Evolutionary conservation across 2,113 vertebrate species (phyloP), one percentile per base, ranked within the genome.

Genomic region (Vulpes lagopus): DNA sequence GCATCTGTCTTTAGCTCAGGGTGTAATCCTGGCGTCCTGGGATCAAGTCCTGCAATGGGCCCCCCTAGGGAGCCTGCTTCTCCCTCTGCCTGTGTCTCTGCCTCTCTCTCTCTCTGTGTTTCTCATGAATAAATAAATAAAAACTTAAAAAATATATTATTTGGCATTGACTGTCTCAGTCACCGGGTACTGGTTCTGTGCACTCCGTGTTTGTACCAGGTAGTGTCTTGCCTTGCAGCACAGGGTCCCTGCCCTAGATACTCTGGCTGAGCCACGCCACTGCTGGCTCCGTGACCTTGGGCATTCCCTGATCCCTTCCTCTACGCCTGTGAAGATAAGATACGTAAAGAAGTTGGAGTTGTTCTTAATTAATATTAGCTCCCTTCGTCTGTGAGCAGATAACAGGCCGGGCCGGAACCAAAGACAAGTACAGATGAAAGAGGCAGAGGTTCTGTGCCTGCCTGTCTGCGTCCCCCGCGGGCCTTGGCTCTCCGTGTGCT

Each of bases 391-490:
- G 7, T 3, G 1, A 53, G 64, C 27, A 1, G n/a, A 3, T 25
- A 11, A 17, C 55, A 67, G 51, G 51, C 73, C 11, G 8, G 65
- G 6, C 19, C 3, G 43, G 59, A 49, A 43, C 30, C 3, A 3
- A 55, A 67, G 82, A 4, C 67, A 20, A 25, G 2, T 1, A 1
- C 0, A 2, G 23, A 8, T 2, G 32, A 1, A 5, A 1, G 65
- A 74, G 62, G 55, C 51, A 3, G 0, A 0, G 2, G 0, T 64
- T 23, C 4, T 0, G 4, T 15, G 2, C 49, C 14, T 23, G 0
- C 38, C 62, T 20, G 78, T 17, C 38, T 22, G 43, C 1, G 10
- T 2, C 67, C 91, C 30, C 0, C 0, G 9, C 43, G 20, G 92
- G 43, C 30, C 1, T 38, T 83, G 10, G 57, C 20, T 9, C 22